Evolutionary conservation across 1,140 invertebrate species (phyloP), one percentile per base, ranked within the genome.

Genomic region (Ptiloglossa arizonensis): DNA sequence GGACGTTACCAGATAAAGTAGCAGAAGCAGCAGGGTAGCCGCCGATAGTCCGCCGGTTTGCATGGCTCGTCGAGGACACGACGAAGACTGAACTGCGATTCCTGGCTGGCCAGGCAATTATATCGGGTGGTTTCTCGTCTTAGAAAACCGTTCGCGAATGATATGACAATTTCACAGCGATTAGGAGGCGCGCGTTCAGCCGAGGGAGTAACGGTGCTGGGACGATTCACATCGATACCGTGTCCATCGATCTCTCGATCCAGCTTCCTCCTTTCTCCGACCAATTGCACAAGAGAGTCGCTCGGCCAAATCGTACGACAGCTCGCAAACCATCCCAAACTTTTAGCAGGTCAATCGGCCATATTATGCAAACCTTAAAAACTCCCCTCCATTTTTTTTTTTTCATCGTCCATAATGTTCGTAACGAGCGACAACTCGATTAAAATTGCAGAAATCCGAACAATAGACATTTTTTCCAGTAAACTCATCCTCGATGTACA

Each of bases 231-330:
- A 35, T 75, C 80, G 67, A 79, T 77, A 70, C 62, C 22, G 38
- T 52, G 73, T 86, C 60, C 80, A 70, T 82, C 76, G 54, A 64
- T 86, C 74, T 70, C 63, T 67, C 60, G 35, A 69, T 79, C 79
- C 59, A 73, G 87, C 86, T 90, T 90, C 89, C 89, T 90, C 88
- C 89, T 90, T 90, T 90, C 89, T 89, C 88, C 81, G 35, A 41
- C 19, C 38, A 48, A 69, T 90, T 90, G 73, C 89, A 83, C 82
- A 89, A 90, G 66, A 87, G 80, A 29, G 44, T 63, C 70, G 38
- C 59, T 71, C 80, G 78, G 57, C 68, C 72, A 48, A 19, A 83
- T 72, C 48, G 60, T 5, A 11, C 57, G 57, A 50, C 68, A 9
- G 27, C 74, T 77, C 68, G 22, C 50, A 50, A 82, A 74, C 32